Base-by-base conservation (phyloP, 2,797 vertebrate genomes). In the Bradypodion pumilum region DNA sequence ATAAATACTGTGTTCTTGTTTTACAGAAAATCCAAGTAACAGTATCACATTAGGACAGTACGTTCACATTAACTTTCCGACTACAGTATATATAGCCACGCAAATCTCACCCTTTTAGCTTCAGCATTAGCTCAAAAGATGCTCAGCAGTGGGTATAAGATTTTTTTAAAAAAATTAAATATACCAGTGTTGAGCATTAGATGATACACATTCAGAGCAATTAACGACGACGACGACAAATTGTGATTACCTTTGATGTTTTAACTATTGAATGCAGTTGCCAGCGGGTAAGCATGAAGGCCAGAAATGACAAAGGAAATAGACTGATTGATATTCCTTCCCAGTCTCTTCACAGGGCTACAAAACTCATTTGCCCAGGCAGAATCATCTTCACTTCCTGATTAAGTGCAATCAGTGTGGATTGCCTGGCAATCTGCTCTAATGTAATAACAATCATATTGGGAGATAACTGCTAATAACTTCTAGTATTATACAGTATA, bases 361-460 rank as follows among this genome's bases (percentile, higher is more conserved):
- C 56, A 91, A 86, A 81, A 60, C 35, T 90, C 32, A 75, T 92
- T 90, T 95, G 84, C 85, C 80, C 82, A 84, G 84, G 87, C 13
- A 92, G 25, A 88, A 86, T 80, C 32, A 69, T 88, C 73, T 90
- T 93, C 79, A 74, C 82, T 90, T 94, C 81, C 87, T 94, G 88
- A 95, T 95, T 94, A 95, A 93, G 93, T 68, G 82, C n/a, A 94
- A 92, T 92, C 90, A 94, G 83, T 90, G 63, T 80, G 76, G 62
- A 89, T 93, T 89, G 82, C 83, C 66, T 90, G 72, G 82, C 79
- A 94, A 90, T 91, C 78, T 92, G 83, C 77, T 85, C 80, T 94
- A 94, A 95, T 94, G 95, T 94, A 83, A 91, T 95, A 95, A 77
- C 86, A 88, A 94, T 91, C 93, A 90, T 86, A 90, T 87, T 81